Conservation (phyloP, 2,797 vertebrate species). For the Ctenopoma kingsleyae region DNA sequence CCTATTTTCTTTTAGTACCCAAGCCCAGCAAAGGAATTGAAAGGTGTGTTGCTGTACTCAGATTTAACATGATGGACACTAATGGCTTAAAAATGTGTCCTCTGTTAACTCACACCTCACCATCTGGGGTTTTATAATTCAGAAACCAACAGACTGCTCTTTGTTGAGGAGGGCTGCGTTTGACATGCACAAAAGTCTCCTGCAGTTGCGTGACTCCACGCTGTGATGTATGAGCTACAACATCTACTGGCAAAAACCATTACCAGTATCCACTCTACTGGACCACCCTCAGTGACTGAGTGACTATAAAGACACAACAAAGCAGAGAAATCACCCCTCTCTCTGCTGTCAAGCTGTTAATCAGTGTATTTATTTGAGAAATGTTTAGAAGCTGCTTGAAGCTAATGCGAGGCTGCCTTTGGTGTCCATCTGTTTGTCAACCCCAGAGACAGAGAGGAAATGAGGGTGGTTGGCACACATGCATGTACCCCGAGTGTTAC, state of each 20-base stretch:
- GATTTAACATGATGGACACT: conserved; percentile 50
- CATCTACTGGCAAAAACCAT: not conserved
- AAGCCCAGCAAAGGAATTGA: conserved; percentile 17
- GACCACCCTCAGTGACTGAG: conserved; percentile 48
- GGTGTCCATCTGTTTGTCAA: conserved; percentile 71
- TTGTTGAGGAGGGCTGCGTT: conserved; percentile 18
- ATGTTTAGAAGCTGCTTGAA: conserved; percentile 29
- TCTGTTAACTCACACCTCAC: conserved; percentile 46
- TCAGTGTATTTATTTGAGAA: conserved; percentile 60
- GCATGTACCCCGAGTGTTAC: conserved; percentile 56
- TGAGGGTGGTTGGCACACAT: conserved; percentile 56
- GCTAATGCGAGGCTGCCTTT: conserved; percentile 44
- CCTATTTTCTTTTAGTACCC: conserved; percentile 42
- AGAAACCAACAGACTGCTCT: conserved; percentile 37
- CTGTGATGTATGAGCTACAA: conserved; percentile 15
- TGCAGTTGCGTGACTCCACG: not conserved
- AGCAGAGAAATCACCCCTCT: conserved; percentile 20
- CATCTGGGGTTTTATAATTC: conserved; percentile 56
- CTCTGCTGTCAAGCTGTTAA: conserved; percentile 36
- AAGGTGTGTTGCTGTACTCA: conserved; percentile 34
- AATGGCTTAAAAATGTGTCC: conserved; percentile 65
- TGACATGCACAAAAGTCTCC: not conserved
- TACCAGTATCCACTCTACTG: conserved; percentile 7
- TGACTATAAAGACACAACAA: conserved; percentile 27
- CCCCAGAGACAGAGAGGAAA: conserved; percentile 55